Evolutionary conservation across 2,888 invertebrate species (phyloP).

Genomic region (Clostera curtula): DNA sequence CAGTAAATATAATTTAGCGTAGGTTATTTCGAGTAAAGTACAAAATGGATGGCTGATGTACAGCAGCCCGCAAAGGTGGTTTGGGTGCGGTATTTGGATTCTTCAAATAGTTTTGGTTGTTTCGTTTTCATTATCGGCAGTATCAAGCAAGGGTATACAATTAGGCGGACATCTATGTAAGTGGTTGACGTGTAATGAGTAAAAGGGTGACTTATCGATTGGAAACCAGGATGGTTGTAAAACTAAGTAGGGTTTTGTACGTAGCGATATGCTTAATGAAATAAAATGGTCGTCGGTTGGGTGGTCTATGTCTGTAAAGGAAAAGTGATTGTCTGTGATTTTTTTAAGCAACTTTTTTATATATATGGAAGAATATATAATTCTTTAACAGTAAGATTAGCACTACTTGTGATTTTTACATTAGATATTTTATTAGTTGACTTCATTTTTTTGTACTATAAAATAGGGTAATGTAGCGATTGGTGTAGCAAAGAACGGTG

Average conservation of each 20-base stretch:
- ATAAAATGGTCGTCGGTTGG: slow-evolving; percentile 61
- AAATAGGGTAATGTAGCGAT: slow-evolving; percentile 45
- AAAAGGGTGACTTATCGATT: slow-evolving; percentile 41
- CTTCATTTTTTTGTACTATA: slow-evolving; percentile 64
- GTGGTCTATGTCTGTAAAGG: slow-evolving; percentile 74
- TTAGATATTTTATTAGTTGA: slow-evolving; percentile 67
- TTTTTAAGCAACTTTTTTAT: slow-evolving; percentile 77
- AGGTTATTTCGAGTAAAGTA: slow-evolving; percentile 55
- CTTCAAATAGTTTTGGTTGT: slow-evolving; percentile 16
- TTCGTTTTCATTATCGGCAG: slow-evolving; percentile 29
- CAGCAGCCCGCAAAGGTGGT: slow-evolving; percentile 36
- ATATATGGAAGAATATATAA: slow-evolving; percentile 68
- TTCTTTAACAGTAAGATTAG: slow-evolving; percentile 75
- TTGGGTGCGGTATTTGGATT: slow-evolving; percentile 18
- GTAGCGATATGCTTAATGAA: slow-evolving; percentile 69
- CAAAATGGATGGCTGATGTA: slow-evolving; percentile 39
- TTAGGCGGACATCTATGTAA: slow-evolving; percentile 41
- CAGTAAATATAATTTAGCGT: slow-evolving; percentile 56
- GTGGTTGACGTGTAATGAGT: slow-evolving; percentile 36
- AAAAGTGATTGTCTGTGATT: slow-evolving; percentile 76
- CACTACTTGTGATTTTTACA: slow-evolving; percentile 75
- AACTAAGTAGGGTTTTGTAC: slow-evolving; percentile 74
- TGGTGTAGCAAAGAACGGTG: slow-evolving; percentile 43
- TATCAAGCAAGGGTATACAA: slow-evolving; percentile 39
- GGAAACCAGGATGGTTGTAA: slow-evolving; percentile 73